phyloP scores from a whole-genome alignment of 2,113 vertebrate genomes.

The Vulpes vulpes region DNA sequence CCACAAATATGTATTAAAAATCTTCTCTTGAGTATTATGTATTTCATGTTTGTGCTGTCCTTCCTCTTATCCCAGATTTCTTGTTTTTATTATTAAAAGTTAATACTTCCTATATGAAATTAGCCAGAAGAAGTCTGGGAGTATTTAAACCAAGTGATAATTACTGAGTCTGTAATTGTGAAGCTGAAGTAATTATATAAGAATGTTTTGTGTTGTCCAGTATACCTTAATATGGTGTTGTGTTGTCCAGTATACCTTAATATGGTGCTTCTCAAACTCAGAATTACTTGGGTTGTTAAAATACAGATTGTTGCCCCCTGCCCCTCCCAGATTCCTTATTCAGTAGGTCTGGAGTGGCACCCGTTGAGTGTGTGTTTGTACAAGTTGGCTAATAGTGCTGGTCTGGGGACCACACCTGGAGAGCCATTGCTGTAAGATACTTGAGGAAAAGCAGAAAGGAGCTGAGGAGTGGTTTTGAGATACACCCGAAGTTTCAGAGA shows the following conservation, averaged over 20 bases:
- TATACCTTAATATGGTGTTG: neutral
- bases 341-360: neutral
- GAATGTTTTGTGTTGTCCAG: neutral
- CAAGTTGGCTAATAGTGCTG: neutral
- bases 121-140: neutral
- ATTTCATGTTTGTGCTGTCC: neutral
- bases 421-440: neutral
- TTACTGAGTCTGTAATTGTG: neutral
- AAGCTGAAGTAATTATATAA: neutral
- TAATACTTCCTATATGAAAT: neutral
- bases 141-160: neutral
- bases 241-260: neutral
- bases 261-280: neutral
- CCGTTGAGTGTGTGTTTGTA: neutral
- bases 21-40: neutral
- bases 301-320: neutral
- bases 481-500: neutral
- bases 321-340: neutral
- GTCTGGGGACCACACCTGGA: neutral
- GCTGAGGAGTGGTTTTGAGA: neutral
- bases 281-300: neutral
- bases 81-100: conserved; percentile 18
- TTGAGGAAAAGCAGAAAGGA: neutral
- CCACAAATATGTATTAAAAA: neutral
- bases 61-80: neutral